Base-by-base conservation (phyloP, 2,797 vertebrate genomes). In the Molothrus aeneus region DNA sequence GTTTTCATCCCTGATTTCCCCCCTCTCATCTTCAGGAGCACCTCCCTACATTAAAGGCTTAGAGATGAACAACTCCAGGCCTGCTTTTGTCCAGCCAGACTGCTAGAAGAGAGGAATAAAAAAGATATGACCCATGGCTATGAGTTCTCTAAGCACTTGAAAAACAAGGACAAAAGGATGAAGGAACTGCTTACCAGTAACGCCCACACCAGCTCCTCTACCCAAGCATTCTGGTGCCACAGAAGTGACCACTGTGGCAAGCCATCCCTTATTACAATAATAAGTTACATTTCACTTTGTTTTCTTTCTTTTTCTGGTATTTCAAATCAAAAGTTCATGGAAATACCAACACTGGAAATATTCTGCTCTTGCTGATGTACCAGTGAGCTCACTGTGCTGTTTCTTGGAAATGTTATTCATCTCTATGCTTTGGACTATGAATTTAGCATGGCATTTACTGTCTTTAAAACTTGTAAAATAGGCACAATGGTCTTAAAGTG, bases 341-440 rank as follows among this genome's bases (percentile, higher is more conserved):
- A 96, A 95, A 94, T 48, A 94, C 60, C 72, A 75, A 78, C 50
- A 86, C 51, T 83, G 87, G 89, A 95, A 93, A 91, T 47, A 63
- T 91, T 86, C 87, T 92, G 78, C 91, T 85, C 34, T 74, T 88
- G 51, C 29, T 87, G 70, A 91, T 43, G 74, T 57, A 96, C 87
- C 73, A 51, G 10, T 80, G 90, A 80, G 80, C 66, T 96, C 88
- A 91, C 60, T 65, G 60, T 2, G 42, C 73, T 43, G 3, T 47
- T 96, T 96, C 95, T 90, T 92, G 92, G 92, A 96, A 96, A 75
- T 71, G 77, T 93, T 95, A 31, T 64, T 95, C 63, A 74, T 66
- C 47, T 57, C 50, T 48, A 5, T 20, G 81, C 47, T 82, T 63
- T 72, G 47, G 65, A 82, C 63, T 77, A 29, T 70, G 78, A 80